Evolutionary conservation across 64 coral and sea anemone genomes (phyloP).

Genomic region (Cladopsammia gracilis): DNA sequence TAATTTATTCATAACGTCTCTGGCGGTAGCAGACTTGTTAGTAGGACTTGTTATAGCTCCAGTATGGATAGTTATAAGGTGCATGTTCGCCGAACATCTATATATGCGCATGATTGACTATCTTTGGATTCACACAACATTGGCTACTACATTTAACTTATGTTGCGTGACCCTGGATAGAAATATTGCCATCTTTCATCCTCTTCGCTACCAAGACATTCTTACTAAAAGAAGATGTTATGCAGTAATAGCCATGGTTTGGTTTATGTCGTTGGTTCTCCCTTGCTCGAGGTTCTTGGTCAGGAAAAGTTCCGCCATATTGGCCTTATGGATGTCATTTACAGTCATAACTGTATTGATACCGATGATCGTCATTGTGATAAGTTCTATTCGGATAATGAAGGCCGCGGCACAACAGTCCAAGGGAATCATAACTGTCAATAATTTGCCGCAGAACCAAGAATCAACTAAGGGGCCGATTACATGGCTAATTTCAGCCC

Average conservation of each 20-base stretch:
- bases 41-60: conserved; percentile 9
- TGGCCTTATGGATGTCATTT: background rate
- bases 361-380: background rate
- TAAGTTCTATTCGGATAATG: background rate
- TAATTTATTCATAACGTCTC: background rate
- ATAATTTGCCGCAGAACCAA: background rate
- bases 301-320: background rate
- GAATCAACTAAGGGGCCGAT: no score
- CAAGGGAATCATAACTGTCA: background rate
- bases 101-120: background rate
- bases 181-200: background rate
- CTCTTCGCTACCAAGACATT: background rate
- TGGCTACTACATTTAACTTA: conserved; percentile 22
- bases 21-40: background rate
- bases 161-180: background rate
- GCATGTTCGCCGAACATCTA: background rate
- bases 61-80: background rate
- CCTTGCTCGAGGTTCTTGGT: conserved; percentile 1
- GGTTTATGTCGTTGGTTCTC: background rate
- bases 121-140: conserved; percentile 3
- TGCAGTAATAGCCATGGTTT: background rate
- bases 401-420: background rate
- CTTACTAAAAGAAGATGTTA: background rate
- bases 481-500: no score
- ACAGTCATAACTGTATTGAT: background rate